Base-by-base conservation (phyloP, 2,888 invertebrate genomes). In the Meiosimyza decipiens region DNA sequence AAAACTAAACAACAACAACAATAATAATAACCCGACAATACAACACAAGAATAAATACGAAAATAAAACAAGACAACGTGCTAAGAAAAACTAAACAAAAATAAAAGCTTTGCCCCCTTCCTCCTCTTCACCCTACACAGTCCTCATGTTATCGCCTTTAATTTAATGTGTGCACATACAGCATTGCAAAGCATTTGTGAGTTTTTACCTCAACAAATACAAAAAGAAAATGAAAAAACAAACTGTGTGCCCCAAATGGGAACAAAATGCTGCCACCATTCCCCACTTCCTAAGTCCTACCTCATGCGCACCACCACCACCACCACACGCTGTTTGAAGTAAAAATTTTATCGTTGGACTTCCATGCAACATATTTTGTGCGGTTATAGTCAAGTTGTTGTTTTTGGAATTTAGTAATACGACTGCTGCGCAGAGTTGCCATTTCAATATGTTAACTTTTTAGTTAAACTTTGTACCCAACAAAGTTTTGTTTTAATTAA, bases 71-170 rank as follows among this genome's bases (percentile, higher is more conserved):
- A 67, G 22, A 22, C 28, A 55, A 40, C 7, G 28, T 7, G 64
- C 60, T 62, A 70, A 70, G 40, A 60, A 70, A 70, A 63, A 63
- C 52, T 63, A 70, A 70, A 52, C 49, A 70, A 70, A 62, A 63
- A 63, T 63, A 54, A 70, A 68, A 33, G 50, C 47, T 59, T 57
- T 18, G 11, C 40, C 40, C 9, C 40, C 40, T 40, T 7, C 40
- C 40, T 40, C 9, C 40, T 1, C 9, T 40, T 9, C 40, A n/a
- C 9, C 40, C 9, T 5, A 7, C 40, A 7, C 40, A 40, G 40
- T 9, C 40, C 6, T 40, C 40, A 40, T 9, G 40, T 40, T 40
- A 9, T 40, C 40, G 40, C 40, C 9, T 40, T 40, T 9, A 40
- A 40, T 40, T 40, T 40, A 40, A 40, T 40, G 9, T 40, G 40